phyloP scores from a whole-genome alignment of 2,797 vertebrate genomes.

The Cyprinella venusta region DNA sequence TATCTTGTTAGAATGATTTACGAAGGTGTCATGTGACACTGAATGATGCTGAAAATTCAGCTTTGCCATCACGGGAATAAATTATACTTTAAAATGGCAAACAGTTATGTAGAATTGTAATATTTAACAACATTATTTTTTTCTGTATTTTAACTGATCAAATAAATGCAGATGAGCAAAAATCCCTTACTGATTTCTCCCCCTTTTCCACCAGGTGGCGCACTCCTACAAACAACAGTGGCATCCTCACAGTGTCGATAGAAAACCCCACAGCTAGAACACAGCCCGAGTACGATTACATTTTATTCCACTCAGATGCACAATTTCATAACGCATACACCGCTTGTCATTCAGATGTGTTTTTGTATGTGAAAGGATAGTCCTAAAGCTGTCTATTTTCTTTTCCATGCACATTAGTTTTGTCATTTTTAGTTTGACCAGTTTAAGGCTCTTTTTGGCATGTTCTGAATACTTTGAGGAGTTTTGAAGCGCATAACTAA shows the following conservation, averaged over 20 bases:
- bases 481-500: not conserved
- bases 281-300: slow-evolving; percentile 79
- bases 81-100: not conserved
- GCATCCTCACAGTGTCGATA: slow-evolving; percentile 92
- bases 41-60: not conserved
- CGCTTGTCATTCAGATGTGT: not conserved
- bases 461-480: not conserved
- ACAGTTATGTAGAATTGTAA: not conserved
- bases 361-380: not conserved
- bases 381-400: not conserved
- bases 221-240: slow-evolving; percentile 83
- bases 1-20: not conserved
- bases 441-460: not conserved
- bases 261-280: slow-evolving; percentile 88
- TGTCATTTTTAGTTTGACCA: not conserved
- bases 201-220: slow-evolving; percentile 85
- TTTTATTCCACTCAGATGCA: not conserved
- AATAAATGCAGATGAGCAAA: not conserved
- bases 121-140: not conserved
- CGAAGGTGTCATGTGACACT: not conserved
- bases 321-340: not conserved
- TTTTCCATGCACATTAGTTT: not conserved
- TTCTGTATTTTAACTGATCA: not conserved
- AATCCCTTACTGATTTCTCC: not conserved
- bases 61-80: not conserved